Conservation (phyloP, 1,140 invertebrate species). For the Kradibia gibbosae region DNA sequence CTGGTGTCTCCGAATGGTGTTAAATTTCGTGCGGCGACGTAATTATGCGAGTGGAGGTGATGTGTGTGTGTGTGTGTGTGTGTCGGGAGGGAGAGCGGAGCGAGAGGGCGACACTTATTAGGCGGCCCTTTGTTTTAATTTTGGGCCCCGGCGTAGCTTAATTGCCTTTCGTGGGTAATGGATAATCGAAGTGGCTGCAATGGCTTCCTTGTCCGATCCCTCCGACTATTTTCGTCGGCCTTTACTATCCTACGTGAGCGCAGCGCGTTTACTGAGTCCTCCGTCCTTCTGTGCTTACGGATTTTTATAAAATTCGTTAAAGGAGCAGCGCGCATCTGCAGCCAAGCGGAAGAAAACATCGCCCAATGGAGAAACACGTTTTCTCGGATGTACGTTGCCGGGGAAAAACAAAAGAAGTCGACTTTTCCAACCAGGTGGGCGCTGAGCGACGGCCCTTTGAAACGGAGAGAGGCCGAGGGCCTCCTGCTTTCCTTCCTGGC, state of each 20-base stretch:
- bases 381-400: too few relatives aligned
- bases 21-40: too few relatives aligned
- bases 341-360: constrained; percentile 6
- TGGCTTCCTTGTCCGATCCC: background rate
- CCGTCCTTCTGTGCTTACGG: too few relatives aligned
- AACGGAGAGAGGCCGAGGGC: too few relatives aligned
- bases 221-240: background rate
- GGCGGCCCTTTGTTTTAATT: background rate
- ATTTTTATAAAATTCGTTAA: background rate
- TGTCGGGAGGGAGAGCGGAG: background rate
- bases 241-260: background rate
- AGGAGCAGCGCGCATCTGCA: background rate
- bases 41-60: too few relatives aligned
- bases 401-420: too few relatives aligned
- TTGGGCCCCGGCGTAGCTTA: background rate
- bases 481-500: too few relatives aligned
- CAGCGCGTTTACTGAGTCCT: background rate
- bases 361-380: too few relatives aligned
- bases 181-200: background rate
- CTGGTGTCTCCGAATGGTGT: too few relatives aligned
- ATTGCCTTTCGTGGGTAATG: constrained; percentile 2
- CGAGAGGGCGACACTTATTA: background rate
- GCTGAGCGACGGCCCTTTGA: too few relatives aligned
- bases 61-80: too few relatives aligned
- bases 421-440: too few relatives aligned